Evolutionary conservation across 2,113 vertebrate species (phyloP).

Genomic region (Phoenicopterus ruber): DNA sequence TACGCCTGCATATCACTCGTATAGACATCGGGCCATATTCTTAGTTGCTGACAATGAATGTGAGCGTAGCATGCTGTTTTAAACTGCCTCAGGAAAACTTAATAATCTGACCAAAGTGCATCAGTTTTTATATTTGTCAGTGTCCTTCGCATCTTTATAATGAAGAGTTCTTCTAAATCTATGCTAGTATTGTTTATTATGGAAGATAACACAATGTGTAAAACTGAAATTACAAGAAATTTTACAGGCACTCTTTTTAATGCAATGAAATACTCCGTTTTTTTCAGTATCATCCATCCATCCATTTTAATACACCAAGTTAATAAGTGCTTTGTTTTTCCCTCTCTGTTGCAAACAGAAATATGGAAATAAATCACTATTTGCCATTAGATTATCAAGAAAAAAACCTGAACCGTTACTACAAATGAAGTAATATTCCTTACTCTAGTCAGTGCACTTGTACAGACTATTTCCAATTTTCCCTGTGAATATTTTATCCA

Average conservation of each 20-base stretch:
- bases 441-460: not conserved
- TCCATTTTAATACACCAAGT: not conserved
- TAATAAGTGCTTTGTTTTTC: not conserved
- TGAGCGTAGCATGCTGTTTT: not conserved
- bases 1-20: not conserved
- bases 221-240: not conserved
- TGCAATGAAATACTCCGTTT: not conserved
- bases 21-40: not conserved
- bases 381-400: not conserved
- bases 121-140: not conserved
- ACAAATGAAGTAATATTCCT: not conserved
- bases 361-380: not conserved
- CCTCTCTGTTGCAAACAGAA: not conserved
- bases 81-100: not conserved
- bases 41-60: not conserved
- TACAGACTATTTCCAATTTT: not conserved
- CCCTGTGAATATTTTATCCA: not conserved
- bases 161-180: not conserved
- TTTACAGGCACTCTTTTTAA: not conserved
- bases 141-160: not conserved
- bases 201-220: not conserved
- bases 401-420: not conserved
- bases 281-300: not conserved
- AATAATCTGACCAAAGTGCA: not conserved
- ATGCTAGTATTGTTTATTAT: not conserved